Base-by-base conservation (phyloP, 1,140 invertebrate species). In the Drosophila nigrodunni region DNA sequence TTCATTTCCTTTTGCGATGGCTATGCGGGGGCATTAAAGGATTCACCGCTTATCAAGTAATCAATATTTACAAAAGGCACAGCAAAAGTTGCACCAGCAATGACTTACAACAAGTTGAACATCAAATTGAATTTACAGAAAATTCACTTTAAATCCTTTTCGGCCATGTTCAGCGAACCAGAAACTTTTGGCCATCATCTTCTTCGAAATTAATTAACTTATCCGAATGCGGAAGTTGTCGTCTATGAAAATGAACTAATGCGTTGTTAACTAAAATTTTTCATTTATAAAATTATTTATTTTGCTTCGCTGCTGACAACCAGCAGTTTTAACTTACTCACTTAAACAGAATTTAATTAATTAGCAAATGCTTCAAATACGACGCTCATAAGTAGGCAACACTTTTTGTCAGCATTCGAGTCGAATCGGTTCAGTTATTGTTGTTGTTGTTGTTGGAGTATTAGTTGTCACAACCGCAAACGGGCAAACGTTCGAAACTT, bases 11-110 rank as follows among this genome's bases (percentile, higher is more conserved):
- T 52, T 81, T 71, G 34, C 35, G 25, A 41, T 58, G 39, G 39
- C 21, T 11, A 50, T 52, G 59, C 34, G 50, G 58, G 43, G 55
- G 82, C 83, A 88, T 88, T 88, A 88, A 88, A 77, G 83, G 80
- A 77, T 87, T 88, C 83, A 44, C 74, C 73, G 68, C 80, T 87
- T 87, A 87, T 87, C 83, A 87, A 87, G 80, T 80, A 88, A 87
- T 88, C 83, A 87, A 87, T 88, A 87, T 87, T 87, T 87, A 87
- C 83, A 77, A 78, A 83, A 61, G 72, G 55, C 47, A 70, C 71
- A 35, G 62, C 50, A 57, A 64, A 70, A 75, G 73, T 71, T 71
- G 21, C 70, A 76, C 41, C 72, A 71, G 54, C 34, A 67, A 69
- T 82, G 82, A 86, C 82, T 86, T 86, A 65, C 79, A 81, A 55